Conservation (phyloP, 2,113 vertebrate species). For the Steatornis caripensis region DNA sequence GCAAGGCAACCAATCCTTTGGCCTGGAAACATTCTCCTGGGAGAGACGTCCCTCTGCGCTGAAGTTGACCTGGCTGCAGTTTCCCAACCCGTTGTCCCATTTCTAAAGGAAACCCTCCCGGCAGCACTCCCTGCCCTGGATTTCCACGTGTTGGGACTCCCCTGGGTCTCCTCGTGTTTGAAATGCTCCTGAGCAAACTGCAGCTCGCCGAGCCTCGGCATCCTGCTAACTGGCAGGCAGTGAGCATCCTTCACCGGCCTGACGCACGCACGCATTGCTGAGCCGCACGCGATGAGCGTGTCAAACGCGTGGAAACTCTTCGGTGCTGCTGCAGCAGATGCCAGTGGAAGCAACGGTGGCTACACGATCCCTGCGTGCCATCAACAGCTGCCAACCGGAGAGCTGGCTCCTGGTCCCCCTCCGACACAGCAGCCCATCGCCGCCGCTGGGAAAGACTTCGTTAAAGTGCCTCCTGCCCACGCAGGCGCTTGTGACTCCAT, state of each 20-base stretch:
- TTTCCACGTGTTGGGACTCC: neutral
- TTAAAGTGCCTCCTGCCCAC: neutral
- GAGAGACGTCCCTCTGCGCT: neutral
- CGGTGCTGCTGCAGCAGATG: neutral
- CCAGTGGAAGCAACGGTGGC: neutral
- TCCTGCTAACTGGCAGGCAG: neutral
- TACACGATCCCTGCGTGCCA: rapidly evolving
- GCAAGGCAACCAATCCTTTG: neutral
- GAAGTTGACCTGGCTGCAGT: neutral
- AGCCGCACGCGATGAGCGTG: rapidly evolving
- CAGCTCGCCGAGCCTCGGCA: neutral
- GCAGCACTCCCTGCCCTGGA: neutral
- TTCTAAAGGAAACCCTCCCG: neutral
- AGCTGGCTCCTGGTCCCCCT: neutral
- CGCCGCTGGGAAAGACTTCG: rapidly evolving
- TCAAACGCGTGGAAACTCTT: neutral
- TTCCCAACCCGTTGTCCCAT: neutral
- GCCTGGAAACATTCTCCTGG: neutral
- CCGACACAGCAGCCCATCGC: neutral
- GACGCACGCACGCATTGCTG: neutral
- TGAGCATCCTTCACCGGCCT: rapidly evolving
- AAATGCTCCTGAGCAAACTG: neutral
- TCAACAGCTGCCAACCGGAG: neutral
- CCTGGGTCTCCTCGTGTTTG: neutral
- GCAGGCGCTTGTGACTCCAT: neutral